These are phyloP conservation scores for Protaetia brevitarsis DNA, from an alignment of 1,140 invertebrate genomes.

Conservation along the genomic window DNA sequence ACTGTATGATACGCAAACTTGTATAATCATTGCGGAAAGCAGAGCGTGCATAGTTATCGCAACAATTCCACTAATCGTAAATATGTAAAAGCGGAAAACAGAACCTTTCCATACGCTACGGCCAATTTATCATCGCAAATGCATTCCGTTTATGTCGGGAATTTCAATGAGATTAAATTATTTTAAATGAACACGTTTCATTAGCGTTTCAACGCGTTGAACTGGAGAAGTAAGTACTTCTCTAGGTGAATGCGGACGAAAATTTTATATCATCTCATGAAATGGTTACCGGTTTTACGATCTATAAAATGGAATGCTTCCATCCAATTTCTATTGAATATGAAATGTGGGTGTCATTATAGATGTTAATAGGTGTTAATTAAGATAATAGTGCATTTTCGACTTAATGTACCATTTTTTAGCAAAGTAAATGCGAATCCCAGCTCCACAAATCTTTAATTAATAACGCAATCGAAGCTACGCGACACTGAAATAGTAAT, in stretches of 20 bases:
- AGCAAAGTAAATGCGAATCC: too few relatives aligned
- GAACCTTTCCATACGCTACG: not conserved
- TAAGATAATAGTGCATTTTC: too few relatives aligned
- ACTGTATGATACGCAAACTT: not conserved
- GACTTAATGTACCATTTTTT: too few relatives aligned
- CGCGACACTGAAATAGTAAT: too few relatives aligned
- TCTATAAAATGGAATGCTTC: not conserved
- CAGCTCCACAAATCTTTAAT: too few relatives aligned
- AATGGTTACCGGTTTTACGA: not conserved
- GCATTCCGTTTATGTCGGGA: not conserved
- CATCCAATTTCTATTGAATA: not conserved
- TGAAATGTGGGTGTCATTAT: not conserved
- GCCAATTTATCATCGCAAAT: not conserved
- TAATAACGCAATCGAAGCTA: too few relatives aligned
- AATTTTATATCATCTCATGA: not conserved
- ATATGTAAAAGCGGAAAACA: not conserved
- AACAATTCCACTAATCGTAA: not conserved
- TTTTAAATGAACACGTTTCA: constrained; percentile 13
- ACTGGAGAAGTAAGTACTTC: not conserved
- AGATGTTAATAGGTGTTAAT: too few relatives aligned
- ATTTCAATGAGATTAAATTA: not conserved
- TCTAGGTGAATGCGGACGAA: not conserved
- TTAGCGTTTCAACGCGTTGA: not conserved
- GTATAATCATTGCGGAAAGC: not conserved
- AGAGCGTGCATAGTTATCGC: not conserved